These are phyloP conservation scores for Macrophya annulata DNA, from an alignment of 2,888 invertebrate species.

Conservation along the genomic window DNA sequence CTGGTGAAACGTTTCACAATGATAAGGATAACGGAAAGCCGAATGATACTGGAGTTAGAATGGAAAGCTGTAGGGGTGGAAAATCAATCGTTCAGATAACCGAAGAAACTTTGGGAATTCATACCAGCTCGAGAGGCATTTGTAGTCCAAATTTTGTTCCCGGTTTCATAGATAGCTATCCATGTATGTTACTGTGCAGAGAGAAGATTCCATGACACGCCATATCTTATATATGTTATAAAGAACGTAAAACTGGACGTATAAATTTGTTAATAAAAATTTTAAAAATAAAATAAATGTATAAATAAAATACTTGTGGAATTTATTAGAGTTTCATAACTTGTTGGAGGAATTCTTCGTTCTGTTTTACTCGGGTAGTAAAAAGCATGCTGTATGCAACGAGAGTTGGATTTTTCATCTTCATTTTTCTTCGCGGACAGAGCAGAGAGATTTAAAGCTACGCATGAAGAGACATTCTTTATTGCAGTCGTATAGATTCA, in stretches of 20 bases:
- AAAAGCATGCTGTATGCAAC: slow-evolving; percentile 2
- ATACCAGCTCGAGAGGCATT: not conserved
- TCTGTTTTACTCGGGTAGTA: not conserved
- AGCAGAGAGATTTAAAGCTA: not conserved
- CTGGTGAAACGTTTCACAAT: slow-evolving; percentile 39
- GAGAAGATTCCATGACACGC: not conserved
- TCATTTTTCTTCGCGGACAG: slow-evolving; percentile 19
- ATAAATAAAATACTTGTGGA: not conserved
- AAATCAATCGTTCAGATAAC: slow-evolving; percentile 44
- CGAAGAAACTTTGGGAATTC: not conserved
- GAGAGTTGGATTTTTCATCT: slow-evolving; percentile 12
- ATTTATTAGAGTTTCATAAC: not conserved
- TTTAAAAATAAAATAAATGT: not conserved
- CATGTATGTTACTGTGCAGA: not conserved
- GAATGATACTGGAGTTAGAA: not conserved
- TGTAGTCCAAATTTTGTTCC: not conserved
- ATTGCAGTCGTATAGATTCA: slow-evolving; percentile 46
- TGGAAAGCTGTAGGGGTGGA: slow-evolving; percentile 10
- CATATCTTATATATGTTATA: not conserved
- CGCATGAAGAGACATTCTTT: slow-evolving; percentile 35
- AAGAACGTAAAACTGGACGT: not conserved
- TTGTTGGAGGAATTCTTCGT: not conserved
- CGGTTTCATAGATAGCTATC: too few relatives aligned
- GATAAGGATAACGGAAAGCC: slow-evolving; percentile 15
- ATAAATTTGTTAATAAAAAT: not conserved